phyloP scores from a whole-genome alignment of 2,113 vertebrate genomes.

The Ptychochromis oligacanthus region DNA sequence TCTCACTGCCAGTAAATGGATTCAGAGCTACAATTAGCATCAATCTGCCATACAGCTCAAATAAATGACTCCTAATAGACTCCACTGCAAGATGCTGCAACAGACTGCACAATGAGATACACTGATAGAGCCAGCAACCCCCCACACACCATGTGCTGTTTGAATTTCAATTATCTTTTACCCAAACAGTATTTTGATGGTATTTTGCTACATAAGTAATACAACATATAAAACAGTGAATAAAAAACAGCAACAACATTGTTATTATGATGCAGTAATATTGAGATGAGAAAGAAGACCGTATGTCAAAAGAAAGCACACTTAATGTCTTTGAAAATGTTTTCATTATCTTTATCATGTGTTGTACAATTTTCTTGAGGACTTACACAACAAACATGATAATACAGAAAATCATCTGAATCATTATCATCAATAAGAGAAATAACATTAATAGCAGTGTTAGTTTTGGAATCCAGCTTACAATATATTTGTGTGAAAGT shows the following conservation, averaged over 20 bases:
- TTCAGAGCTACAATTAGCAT: constrained; percentile 61
- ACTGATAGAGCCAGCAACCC: neutral
- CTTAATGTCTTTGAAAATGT: neutral
- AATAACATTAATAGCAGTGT: neutral
- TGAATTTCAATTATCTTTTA: constrained; percentile 20
- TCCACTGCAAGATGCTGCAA: constrained; percentile 47
- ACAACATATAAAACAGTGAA: neutral
- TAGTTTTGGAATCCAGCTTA: neutral
- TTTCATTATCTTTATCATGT: neutral
- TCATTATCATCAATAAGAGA: neutral
- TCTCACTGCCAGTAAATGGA: constrained; percentile 48
- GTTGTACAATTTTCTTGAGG: neutral
- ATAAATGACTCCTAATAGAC: constrained; percentile 65
- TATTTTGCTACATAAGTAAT: constrained; percentile 9
- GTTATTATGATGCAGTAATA: neutral
- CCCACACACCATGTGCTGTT: neutral
- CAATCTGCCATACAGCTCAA: constrained; percentile 60
- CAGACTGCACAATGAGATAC: constrained; percentile 42
- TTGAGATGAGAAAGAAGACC: neutral
- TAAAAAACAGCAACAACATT: neutral
- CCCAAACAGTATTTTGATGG: neutral
- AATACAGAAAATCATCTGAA: neutral
- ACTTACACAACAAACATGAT: neutral
- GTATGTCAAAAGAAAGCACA: no score
- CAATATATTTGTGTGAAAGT: neutral